These are phyloP conservation scores for Ctenochaetus hawaiiensis DNA, from an alignment of 2,797 vertebrate genomes.

Conservation along the genomic window DNA sequence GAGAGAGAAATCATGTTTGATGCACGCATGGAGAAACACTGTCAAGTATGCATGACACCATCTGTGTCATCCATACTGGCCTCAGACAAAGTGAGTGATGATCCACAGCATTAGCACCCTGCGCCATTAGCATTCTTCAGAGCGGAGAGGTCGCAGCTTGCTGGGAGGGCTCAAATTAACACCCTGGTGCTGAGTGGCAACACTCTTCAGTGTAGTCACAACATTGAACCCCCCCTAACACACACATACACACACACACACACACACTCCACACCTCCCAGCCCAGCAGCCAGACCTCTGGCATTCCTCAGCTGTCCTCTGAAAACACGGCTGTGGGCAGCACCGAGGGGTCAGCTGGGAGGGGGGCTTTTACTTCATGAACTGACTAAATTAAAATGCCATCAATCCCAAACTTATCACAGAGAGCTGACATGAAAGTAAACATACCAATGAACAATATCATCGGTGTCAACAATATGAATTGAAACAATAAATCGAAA, in stretches of 20 bases:
- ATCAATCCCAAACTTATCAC: background rate
- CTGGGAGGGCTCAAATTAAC: slow-evolving; percentile 80
- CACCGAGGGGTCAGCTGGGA: background rate
- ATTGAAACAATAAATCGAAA: too few species aligned
- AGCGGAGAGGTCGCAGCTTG: slow-evolving; percentile 59
- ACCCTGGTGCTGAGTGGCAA: slow-evolving; percentile 77
- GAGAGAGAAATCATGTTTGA: background rate
- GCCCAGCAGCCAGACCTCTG: slow-evolving; percentile 29
- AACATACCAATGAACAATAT: background rate
- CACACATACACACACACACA: slow-evolving; percentile 12
- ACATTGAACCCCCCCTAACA: slow-evolving; percentile 52
- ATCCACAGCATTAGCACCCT: slow-evolving; percentile 67
- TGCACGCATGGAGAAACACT: slow-evolving; percentile 10
- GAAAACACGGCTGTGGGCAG: slow-evolving; percentile 43
- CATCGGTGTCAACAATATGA: too few species aligned
- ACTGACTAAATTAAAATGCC: slow-evolving; percentile 12
- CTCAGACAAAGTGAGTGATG: slow-evolving; percentile 60
- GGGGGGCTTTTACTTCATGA: slow-evolving; percentile 2
- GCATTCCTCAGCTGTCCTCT: slow-evolving; percentile 77
- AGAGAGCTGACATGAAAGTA: background rate
- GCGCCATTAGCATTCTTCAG: slow-evolving; percentile 79
- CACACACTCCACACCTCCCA: slow-evolving; percentile 14
- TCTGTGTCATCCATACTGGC: slow-evolving; percentile 35
- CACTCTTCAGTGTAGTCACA: slow-evolving; percentile 71
- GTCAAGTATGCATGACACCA: slow-evolving; percentile 13